Conservation (phyloP, 2,888 invertebrate species). For the Augochlorella aurata region DNA sequence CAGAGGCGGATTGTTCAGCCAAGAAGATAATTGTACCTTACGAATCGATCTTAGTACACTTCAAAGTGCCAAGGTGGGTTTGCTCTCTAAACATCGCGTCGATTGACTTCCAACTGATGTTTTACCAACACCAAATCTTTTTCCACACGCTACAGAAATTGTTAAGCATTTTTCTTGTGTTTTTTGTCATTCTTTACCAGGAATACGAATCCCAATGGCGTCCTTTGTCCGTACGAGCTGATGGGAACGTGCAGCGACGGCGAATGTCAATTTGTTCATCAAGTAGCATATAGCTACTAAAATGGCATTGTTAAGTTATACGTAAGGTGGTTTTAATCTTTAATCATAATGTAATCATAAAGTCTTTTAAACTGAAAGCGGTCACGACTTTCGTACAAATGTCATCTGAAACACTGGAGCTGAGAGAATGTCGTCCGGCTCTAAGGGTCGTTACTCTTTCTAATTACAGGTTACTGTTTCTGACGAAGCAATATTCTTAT, state of each 20-base stretch:
- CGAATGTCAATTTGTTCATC: conserved; percentile 79
- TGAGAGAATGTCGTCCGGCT: background rate
- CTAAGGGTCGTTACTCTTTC: conserved; percentile 35
- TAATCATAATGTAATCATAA: conserved; percentile 52
- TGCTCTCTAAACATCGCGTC: conserved; percentile 35
- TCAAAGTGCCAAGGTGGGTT: conserved; percentile 76
- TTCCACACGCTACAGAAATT: conserved; percentile 38
- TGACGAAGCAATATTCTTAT: conserved; percentile 45
- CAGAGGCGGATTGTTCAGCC: background rate
- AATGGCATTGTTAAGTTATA: conserved; percentile 71
- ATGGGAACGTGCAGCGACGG: conserved; percentile 80
- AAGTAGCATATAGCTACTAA: conserved; percentile 72
- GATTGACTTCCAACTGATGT: background rate
- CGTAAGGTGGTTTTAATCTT: conserved; percentile 80
- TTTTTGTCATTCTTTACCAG: conserved; percentile 70
- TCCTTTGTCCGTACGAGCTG: conserved; percentile 80
- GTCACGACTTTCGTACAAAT: conserved; percentile 19
- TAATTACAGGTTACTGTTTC: conserved; percentile 54
- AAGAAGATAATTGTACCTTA: conserved; percentile 69
- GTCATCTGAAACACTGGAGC: conserved; percentile 1
- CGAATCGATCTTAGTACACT: conserved; percentile 75
- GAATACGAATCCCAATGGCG: conserved; percentile 76
- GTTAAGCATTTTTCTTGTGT: conserved; percentile 64
- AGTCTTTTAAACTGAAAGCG: conserved; percentile 27
- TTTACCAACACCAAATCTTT: background rate